phyloP scores from a whole-genome alignment of 2,888 invertebrate genomes.

The Lucinisca nassula region DNA sequence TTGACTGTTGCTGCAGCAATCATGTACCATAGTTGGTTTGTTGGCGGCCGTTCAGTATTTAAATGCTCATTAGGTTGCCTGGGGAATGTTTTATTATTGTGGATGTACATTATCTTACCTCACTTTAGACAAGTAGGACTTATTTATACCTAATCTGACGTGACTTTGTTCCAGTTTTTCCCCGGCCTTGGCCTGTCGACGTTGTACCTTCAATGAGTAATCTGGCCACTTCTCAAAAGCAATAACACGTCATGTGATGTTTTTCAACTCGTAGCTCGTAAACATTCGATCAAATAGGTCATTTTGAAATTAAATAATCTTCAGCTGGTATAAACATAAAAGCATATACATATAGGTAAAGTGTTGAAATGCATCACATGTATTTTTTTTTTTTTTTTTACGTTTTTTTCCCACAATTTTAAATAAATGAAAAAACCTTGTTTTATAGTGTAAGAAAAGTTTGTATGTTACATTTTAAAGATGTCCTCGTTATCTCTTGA shows the following conservation, averaged over 20 bases:
- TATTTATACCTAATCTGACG: background rate
- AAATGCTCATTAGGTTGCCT: background rate
- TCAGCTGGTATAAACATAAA: background rate
- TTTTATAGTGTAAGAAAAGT: background rate
- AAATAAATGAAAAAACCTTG: background rate
- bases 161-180: background rate
- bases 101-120: constrained; percentile 9
- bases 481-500: background rate
- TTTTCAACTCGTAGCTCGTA: constrained; percentile 13
- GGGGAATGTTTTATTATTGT: constrained; percentile 11
- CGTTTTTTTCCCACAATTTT: background rate
- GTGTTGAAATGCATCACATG: constrained; percentile 6
- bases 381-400: background rate
- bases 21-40: constrained; percentile 1
- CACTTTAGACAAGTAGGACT: background rate
- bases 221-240: background rate
- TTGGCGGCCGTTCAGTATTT: constrained; percentile 12
- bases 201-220: background rate
- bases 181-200: background rate
- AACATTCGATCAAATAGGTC: constrained; percentile 14
- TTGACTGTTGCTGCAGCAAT: background rate
- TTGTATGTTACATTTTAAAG: too few relatives aligned
- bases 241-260: background rate
- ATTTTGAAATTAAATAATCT: background rate
- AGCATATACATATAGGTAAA: background rate